Percentiles rank a stretch among this genome's conserved stretches.
Evolutionary conservation across 2,113 vertebrate genomes (phyloP).

Genomic region (Oncorhynchus kisutch): DNA sequence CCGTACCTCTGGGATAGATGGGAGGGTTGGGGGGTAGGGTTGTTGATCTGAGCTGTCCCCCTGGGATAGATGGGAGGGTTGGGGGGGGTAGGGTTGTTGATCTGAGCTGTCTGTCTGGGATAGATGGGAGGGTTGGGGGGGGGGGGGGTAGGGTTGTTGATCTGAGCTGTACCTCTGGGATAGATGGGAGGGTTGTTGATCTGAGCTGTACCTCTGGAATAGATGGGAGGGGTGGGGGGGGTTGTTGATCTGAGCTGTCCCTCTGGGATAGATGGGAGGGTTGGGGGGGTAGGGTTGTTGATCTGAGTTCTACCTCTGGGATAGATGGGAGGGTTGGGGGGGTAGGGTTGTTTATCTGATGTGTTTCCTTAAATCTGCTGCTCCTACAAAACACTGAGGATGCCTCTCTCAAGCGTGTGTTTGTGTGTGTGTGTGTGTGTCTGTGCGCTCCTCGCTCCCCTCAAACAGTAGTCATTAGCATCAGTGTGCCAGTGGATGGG

Average conservation of each 20-base stretch:
- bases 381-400: conserved; percentile 47
- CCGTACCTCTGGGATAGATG: background rate
- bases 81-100: conserved; percentile 16
- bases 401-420: conserved; percentile 3
- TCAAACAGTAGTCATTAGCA: conserved; percentile 47
- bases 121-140: background rate
- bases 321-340: conserved; percentile 2
- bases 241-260: too few relatives aligned
- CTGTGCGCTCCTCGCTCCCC: background rate
- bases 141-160: too few relatives aligned
- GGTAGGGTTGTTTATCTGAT: conserved; percentile 36
- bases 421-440: background rate
- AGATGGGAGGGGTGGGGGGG: too few relatives aligned
- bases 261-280: too few relatives aligned
- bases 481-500: conserved; percentile 47
- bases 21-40: too few relatives aligned
- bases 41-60: too few relatives aligned
- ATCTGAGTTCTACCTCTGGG: background rate
- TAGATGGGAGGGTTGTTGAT: too few relatives aligned
- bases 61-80: background rate
- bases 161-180: too few relatives aligned
- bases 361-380: conserved; percentile 52
- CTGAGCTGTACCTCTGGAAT: too few relatives aligned
- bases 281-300: too few relatives aligned
- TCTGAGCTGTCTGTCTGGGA: conserved; percentile 9